Evolutionary conservation across 2,113 vertebrate genomes (phyloP).

Genomic region (Tyrannus savana): DNA sequence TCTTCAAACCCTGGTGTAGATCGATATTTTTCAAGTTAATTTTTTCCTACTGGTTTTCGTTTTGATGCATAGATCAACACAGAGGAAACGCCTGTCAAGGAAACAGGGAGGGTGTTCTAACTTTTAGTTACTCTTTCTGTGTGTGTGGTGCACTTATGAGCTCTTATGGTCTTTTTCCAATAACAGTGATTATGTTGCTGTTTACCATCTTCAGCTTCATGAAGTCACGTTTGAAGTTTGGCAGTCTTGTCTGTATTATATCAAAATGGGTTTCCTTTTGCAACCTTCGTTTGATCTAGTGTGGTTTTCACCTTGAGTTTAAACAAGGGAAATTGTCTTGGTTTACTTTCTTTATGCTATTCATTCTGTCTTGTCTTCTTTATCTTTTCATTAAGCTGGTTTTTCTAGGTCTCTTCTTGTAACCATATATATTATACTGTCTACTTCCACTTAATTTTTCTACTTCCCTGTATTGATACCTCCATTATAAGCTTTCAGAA

Average conservation of each 20-base stretch:
- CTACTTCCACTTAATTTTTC: neutral
- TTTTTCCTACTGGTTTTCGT: neutral
- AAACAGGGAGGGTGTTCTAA: neutral
- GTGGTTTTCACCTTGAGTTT: neutral
- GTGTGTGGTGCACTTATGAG: neutral
- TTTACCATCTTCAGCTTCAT: neutral
- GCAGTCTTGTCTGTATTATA: neutral
- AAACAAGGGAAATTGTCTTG: neutral
- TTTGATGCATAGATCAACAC: neutral
- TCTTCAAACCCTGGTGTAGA: neutral
- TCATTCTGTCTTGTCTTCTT: neutral
- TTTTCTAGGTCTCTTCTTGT: neutral
- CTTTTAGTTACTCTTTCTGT: neutral
- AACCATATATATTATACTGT: neutral
- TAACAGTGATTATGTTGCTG: neutral
- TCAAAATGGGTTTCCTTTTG: neutral
- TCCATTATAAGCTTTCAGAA: neutral
- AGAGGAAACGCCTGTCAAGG: neutral
- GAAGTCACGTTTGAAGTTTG: accelerated
- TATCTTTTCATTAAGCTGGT: neutral
- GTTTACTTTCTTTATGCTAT: neutral
- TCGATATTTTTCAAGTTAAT: neutral
- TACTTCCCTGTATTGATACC: neutral
- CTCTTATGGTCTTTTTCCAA: neutral
- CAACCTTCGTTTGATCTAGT: neutral